A percentile compares a stretch with the other conserved stretches of the same genome.
Conservation (phyloP, 2,888 invertebrate genomes). For the Sclerodermus sp. region DNA sequence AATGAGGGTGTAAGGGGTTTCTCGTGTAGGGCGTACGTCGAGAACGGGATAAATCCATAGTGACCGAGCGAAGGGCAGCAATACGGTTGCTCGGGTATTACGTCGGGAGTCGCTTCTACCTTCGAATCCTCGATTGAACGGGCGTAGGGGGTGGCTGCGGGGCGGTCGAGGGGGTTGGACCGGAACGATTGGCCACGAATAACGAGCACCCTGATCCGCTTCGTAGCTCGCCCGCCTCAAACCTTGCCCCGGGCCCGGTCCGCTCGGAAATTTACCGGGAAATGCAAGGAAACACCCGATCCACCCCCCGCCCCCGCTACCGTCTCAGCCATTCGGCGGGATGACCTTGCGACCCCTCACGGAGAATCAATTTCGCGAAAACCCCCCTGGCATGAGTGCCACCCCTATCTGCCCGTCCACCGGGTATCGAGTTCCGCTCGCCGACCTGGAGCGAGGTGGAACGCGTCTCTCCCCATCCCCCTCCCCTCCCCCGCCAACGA, state of each 20-base stretch:
- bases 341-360: slow-evolving; percentile 5
- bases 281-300: slow-evolving; percentile 22
- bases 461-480: no score
- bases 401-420: no score
- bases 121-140: neutral
- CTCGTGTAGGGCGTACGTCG: no score
- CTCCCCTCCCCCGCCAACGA: no score
- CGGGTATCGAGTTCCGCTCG: no score
- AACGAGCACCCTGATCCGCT: slow-evolving; percentile 33
- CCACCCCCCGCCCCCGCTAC: slow-evolving; percentile 5
- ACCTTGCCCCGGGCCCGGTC: neutral
- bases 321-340: slow-evolving; percentile 3
- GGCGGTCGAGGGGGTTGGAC: slow-evolving; percentile 1
- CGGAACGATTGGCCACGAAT: slow-evolving; percentile 26
- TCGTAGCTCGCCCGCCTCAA: slow-evolving; percentile 14
- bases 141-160: neutral
- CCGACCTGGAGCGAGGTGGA: no score
- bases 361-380: slow-evolving; percentile 14
- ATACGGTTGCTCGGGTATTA: no score
- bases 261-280: slow-evolving; percentile 29
- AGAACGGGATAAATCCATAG: no score
- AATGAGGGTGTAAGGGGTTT: no score
- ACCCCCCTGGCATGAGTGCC: neutral
- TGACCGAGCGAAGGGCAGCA: no score
- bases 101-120: neutral